Evolutionary conservation across 2,113 vertebrate species (phyloP).

Genomic region (Saimiri boliviensis): DNA sequence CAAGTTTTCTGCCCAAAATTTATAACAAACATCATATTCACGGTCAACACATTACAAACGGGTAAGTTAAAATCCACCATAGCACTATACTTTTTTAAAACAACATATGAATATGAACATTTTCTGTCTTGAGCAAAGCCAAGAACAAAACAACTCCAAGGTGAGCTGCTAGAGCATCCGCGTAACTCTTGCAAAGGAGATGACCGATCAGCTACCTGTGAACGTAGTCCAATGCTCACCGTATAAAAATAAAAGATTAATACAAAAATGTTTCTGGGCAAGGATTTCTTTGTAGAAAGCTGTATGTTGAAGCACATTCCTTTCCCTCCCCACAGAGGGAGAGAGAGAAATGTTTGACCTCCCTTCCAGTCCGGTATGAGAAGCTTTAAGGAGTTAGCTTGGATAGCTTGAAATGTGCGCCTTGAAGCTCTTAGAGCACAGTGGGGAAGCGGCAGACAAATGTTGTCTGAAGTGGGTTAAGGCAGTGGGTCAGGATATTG

Average conservation of each 20-base stretch:
- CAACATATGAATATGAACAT: neutral
- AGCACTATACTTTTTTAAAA: neutral
- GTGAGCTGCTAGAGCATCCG: neutral
- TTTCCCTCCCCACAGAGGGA: neutral
- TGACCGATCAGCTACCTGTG: neutral
- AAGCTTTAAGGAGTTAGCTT: neutral
- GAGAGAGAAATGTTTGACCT: neutral
- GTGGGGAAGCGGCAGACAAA: neutral
- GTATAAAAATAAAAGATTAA: neutral
- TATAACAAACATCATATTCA: neutral
- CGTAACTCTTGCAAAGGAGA: neutral
- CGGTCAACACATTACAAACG: neutral
- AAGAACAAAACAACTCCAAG: neutral
- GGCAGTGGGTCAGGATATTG: neutral
- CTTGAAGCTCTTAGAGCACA: neutral
- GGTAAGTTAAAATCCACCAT: neutral
- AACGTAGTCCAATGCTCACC: neutral
- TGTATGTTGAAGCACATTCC: neutral
- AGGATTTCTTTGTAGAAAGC: neutral
- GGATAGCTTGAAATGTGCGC: neutral
- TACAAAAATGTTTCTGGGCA: neutral
- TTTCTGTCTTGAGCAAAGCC: neutral
- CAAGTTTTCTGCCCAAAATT: neutral
- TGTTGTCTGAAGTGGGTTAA: neutral
- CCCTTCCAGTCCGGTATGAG: neutral